Evolutionary conservation across 2,113 vertebrate genomes (phyloP).

Genomic region (Cinclus mexicanus): DNA sequence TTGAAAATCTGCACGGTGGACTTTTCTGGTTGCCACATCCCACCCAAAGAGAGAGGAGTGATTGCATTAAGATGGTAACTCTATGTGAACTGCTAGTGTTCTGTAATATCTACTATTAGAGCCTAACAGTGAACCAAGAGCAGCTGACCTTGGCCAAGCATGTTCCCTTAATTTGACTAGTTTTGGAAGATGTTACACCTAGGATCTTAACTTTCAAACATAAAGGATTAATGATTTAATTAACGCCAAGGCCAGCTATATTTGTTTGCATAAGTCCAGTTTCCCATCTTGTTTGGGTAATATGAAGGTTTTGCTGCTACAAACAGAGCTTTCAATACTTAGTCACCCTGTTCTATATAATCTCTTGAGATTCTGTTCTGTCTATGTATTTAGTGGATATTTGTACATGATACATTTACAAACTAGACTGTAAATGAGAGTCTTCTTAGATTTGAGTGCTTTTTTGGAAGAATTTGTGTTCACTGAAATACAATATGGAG

Average conservation of each 20-base stretch:
- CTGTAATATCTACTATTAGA: background rate
- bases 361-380: background rate
- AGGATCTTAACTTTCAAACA: background rate
- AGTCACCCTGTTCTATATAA: background rate
- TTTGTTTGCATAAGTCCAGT: background rate
- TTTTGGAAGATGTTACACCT: background rate
- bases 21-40: background rate
- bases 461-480: background rate
- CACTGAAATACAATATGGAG: background rate
- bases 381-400: background rate
- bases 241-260: background rate
- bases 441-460: background rate
- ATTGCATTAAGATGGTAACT: background rate
- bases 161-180: background rate
- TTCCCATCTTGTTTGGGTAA: background rate
- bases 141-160: background rate
- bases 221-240: background rate
- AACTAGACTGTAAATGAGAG: background rate
- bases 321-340: background rate
- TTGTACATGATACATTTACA: background rate
- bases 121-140: background rate
- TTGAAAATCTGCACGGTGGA: fast-evolving
- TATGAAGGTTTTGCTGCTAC: background rate
- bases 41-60: background rate
- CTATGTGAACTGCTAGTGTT: background rate